These are phyloP conservation scores for Antechinus stuartii DNA, from an alignment of 2,113 vertebrate species.

Conservation along the genomic window DNA sequence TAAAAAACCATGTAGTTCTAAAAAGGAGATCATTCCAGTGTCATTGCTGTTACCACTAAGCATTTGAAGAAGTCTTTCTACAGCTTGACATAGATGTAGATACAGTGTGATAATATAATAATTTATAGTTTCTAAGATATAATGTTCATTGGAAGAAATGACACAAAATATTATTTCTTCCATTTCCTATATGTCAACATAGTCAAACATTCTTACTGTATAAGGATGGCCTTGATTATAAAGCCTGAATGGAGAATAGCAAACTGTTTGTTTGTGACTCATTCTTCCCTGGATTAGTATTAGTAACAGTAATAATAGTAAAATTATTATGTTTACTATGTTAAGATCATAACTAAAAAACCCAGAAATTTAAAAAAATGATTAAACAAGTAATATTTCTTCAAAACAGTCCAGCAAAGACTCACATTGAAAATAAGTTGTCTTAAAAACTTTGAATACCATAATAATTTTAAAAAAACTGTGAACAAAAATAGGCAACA, in stretches of 20 bases:
- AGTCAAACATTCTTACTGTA: not conserved
- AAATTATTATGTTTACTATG: not conserved
- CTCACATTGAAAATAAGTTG: not conserved
- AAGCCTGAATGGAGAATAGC: not conserved
- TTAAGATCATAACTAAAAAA: not conserved
- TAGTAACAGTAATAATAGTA: too few relatives aligned
- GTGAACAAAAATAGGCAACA: not conserved
- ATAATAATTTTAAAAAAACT: not conserved
- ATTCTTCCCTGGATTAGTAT: not conserved
- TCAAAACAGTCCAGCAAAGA: not conserved
- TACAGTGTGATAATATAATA: not conserved
- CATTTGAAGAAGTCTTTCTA: not conserved
- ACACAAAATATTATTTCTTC: not conserved
- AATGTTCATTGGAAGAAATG: conserved; percentile 9
- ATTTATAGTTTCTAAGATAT: not conserved
- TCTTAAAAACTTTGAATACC: not conserved
- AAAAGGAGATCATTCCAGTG: not conserved
- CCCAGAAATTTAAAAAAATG: not conserved
- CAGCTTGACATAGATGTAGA: not conserved
- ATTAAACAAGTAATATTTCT: not conserved
- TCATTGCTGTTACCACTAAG: not conserved
- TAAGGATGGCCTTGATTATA: not conserved
- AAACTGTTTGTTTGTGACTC: not conserved
- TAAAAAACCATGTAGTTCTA: not conserved
- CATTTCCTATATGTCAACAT: not conserved